phyloP scores from a whole-genome alignment of 2,113 vertebrate species.

The Anarhynchus alexandrinus region DNA sequence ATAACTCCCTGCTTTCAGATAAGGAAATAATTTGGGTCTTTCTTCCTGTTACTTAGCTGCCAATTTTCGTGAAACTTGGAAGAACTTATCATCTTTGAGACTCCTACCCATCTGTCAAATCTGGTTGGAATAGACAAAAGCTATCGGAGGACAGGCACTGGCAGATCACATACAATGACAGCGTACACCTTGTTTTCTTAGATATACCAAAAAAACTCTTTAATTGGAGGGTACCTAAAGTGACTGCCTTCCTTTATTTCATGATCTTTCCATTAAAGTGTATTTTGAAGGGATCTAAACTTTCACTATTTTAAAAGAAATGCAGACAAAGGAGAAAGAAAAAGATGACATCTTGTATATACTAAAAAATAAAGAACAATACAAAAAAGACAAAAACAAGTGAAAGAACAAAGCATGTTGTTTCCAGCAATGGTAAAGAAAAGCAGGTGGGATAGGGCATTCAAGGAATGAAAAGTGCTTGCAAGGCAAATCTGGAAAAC shows the following conservation, averaged over 20 bases:
- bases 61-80: background rate
- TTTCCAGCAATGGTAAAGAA: background rate
- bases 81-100: background rate
- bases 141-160: background rate
- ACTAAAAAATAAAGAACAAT: background rate
- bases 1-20: background rate
- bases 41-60: background rate
- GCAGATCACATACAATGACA: background rate
- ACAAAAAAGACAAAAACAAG: background rate
- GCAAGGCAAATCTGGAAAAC: background rate
- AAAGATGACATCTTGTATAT: background rate
- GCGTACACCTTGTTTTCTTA: background rate
- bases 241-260: background rate
- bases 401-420: background rate
- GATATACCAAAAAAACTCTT: background rate
- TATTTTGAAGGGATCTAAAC: background rate
- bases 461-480: background rate
- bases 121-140: background rate
- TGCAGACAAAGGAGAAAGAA: background rate
- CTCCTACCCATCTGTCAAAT: background rate
- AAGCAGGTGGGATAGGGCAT: background rate
- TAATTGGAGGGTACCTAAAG: background rate
- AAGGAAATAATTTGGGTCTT: background rate
- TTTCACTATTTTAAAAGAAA: background rate
- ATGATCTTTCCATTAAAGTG: background rate